A percentile compares a stretch with the other conserved stretches of the same genome.
Evolutionary conservation across 2,797 vertebrate species (phyloP).

Genomic region (Paguma larvata): DNA sequence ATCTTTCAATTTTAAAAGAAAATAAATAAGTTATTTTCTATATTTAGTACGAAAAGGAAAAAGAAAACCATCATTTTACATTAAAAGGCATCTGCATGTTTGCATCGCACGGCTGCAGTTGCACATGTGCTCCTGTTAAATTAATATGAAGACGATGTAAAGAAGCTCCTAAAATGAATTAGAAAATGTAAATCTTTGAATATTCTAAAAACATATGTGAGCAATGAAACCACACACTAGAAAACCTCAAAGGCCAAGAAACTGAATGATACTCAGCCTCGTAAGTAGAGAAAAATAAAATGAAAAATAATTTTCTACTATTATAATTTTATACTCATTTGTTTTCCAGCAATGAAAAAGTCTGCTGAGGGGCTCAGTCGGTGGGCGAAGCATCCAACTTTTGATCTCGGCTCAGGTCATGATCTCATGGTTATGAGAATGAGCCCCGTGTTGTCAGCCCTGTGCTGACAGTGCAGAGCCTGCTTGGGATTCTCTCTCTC

Average conservation of each 20-base stretch:
- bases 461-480: too few relatives aligned
- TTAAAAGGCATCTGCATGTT: neutral
- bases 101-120: neutral
- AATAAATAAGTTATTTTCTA: neutral
- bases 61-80: neutral
- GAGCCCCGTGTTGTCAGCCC: too few relatives aligned
- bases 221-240: neutral
- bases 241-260: neutral
- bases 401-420: too few relatives aligned
- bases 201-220: neutral
- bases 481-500: too few relatives aligned
- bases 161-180: neutral
- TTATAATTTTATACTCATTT: neutral
- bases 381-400: too few relatives aligned
- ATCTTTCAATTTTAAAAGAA: neutral
- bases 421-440: too few relatives aligned
- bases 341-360: neutral
- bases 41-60: neutral
- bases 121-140: neutral
- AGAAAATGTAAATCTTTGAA: conserved; percentile 13
- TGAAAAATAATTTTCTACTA: neutral
- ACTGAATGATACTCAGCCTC: neutral
- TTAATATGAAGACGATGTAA: neutral
- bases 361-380: neutral
- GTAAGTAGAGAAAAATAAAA: neutral